phyloP scores from a whole-genome alignment of 2,888 invertebrate species.

The Aporophyla lueneburgensis region DNA sequence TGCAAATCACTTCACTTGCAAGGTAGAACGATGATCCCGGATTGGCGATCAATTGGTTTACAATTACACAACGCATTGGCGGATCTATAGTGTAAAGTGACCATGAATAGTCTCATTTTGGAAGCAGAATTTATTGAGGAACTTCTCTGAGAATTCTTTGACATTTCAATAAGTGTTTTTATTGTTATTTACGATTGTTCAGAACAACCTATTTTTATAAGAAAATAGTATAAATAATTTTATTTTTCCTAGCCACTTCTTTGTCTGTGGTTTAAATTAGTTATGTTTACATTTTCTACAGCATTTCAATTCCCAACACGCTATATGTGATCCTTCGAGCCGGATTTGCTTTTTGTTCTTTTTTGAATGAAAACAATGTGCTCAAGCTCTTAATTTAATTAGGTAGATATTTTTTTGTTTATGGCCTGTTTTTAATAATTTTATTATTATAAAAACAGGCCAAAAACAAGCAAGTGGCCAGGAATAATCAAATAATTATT shows the following conservation, averaged over 20 bases:
- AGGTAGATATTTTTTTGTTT: too few species aligned
- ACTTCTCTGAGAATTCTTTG: background rate
- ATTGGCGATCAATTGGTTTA: conserved; percentile 23
- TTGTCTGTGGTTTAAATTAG: background rate
- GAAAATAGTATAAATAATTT: background rate
- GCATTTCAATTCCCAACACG: background rate
- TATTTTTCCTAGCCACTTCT: background rate
- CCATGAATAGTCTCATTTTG: conserved; percentile 47
- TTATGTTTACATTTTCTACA: background rate
- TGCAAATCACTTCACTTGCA: conserved; percentile 27
- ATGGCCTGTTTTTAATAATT: too few species aligned
- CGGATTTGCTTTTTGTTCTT: background rate
- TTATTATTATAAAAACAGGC: too few species aligned
- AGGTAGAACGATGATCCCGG: conserved; percentile 45
- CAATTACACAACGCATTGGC: conserved; percentile 10
- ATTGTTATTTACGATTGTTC: background rate
- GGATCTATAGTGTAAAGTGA: conserved; percentile 32
- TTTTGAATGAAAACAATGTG: too few species aligned
- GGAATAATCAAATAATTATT: too few species aligned
- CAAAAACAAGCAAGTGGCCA: too few species aligned
- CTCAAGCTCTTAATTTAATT: too few species aligned
- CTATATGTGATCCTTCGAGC: background rate
- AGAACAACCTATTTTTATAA: background rate
- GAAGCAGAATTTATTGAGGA: conserved; percentile 14
- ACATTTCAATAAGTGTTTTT: conserved; percentile 5